A percentile compares a stretch with the other conserved stretches of the same genome.
Evolutionary conservation across 2,888 invertebrate genomes (phyloP).

Genomic region (Hyles lineata): DNA sequence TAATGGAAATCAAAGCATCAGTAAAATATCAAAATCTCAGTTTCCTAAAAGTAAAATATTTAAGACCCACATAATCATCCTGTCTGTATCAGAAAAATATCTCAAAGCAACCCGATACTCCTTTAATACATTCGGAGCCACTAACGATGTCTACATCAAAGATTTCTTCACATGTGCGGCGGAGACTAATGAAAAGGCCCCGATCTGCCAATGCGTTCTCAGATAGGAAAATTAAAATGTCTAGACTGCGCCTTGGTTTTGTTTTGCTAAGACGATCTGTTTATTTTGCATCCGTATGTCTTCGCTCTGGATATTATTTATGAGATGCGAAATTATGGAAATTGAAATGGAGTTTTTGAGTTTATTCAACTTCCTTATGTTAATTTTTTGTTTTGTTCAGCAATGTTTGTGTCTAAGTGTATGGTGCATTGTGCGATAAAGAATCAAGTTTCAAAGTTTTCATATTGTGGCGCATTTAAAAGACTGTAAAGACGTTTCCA

Average conservation of each 20-base stretch:
- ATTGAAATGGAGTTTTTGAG: constrained; percentile 41
- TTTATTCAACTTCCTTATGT: constrained; percentile 21
- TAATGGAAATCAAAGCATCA: too few relatives aligned
- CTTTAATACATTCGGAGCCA: constrained; percentile 45
- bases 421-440: neutral
- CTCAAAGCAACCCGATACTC: constrained; percentile 32
- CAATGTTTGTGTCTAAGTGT: neutral
- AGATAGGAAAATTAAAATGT: constrained; percentile 84
- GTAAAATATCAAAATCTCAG: too few relatives aligned
- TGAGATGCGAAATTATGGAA: constrained; percentile 57
- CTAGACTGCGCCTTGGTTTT: constrained; percentile 76
- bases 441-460: neutral
- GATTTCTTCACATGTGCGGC: constrained; percentile 73
- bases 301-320: constrained; percentile 50
- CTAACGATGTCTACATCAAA: constrained; percentile 79
- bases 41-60: neutral
- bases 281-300: constrained; percentile 47
- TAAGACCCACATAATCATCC: neutral
- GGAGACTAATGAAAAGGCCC: constrained; percentile 75
- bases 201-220: constrained; percentile 71
- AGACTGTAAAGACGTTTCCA: constrained; percentile 28
- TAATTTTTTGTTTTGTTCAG: neutral
- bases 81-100: constrained; percentile 25
- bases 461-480: neutral
- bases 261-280: constrained; percentile 63